A percentile compares a stretch with the other conserved stretches of the same genome.
phyloP scores from a whole-genome alignment of 2,888 invertebrate genomes.

The Eupithecia subumbrata region DNA sequence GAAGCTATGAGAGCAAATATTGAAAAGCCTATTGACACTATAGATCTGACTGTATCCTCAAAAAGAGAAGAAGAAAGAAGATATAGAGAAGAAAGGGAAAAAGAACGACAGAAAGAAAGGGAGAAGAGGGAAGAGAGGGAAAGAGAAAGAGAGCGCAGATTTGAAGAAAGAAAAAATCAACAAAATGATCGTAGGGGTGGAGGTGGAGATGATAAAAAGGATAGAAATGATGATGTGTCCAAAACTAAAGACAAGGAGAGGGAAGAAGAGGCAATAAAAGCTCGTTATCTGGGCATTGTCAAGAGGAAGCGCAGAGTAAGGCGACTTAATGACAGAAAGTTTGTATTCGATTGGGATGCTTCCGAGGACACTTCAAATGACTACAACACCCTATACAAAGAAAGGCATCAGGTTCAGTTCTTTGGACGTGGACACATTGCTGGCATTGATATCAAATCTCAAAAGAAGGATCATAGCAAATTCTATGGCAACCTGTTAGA shows the following conservation, averaged over 20 bases:
- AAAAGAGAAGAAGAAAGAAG: constrained; percentile 76
- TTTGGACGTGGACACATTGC: constrained; percentile 99
- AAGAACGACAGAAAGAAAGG: constrained; percentile 74
- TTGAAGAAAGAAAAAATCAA: constrained; percentile 78
- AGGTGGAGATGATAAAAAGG: constrained; percentile 69
- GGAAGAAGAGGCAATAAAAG: constrained; percentile 97
- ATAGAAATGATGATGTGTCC: constrained; percentile 79
- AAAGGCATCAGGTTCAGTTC: constrained; percentile 98
- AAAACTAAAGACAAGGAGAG: constrained; percentile 93
- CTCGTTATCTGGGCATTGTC: constrained; percentile 95
- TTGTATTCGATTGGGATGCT: constrained; percentile 99
- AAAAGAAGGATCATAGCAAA: constrained; percentile 97
- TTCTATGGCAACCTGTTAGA: constrained; percentile 98
- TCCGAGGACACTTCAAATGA: constrained; percentile 99
- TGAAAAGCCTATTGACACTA: constrained; percentile 77
- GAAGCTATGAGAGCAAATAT: constrained; percentile 89
- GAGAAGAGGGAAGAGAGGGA: constrained; percentile 86
- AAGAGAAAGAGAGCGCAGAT: constrained; percentile 75
- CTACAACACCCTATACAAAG: constrained; percentile 98
- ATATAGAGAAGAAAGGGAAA: constrained; percentile 73
- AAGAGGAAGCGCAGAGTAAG: constrained; percentile 97
- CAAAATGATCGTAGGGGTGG: constrained; percentile 75
- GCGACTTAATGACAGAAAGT: constrained; percentile 98
- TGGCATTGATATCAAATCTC: constrained; percentile 98
- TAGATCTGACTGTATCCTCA: constrained; percentile 80